Conservation (phyloP, 2,113 vertebrate genomes). For the Pygoscelis adeliae region DNA sequence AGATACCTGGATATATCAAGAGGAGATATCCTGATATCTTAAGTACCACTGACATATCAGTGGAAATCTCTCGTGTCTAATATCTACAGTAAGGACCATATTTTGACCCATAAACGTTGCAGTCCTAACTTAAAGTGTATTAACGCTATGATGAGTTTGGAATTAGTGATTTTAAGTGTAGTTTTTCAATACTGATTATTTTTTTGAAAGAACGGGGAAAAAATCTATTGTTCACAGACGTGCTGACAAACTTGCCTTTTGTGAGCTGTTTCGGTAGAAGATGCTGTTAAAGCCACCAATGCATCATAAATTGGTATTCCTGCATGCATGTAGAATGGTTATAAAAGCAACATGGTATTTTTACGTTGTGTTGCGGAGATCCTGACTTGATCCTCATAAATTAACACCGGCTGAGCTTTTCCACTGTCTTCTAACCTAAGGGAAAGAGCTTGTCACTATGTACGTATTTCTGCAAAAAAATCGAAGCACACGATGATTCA, state of each 20-base stretch:
- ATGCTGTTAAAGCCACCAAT: not conserved
- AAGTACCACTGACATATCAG: not conserved
- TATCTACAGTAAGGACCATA: not conserved
- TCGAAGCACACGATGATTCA: not conserved
- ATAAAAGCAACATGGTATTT: not conserved
- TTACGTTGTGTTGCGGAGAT: not conserved
- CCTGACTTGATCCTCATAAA: not conserved
- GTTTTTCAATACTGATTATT: not conserved
- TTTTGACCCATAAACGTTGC: not conserved
- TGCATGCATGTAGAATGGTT: not conserved
- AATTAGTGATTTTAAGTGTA: not conserved
- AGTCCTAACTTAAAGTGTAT: not conserved
- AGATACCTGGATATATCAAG: not conserved
- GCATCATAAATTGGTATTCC: not conserved
- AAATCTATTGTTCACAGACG: fast-evolving
- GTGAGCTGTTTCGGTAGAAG: not conserved
- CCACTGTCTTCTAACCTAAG: not conserved
- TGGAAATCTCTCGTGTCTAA: not conserved
- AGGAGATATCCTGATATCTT: not conserved
- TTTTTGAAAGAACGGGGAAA: not conserved
- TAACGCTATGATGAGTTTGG: not conserved
- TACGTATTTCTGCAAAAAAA: not conserved
- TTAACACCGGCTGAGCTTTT: not conserved
- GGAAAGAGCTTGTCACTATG: not conserved
- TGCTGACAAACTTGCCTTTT: not conserved